Evolutionary conservation across 2,888 invertebrate species (phyloP), one percentile per base, ranked within the genome.

Genomic region (Mesochorus sp.): DNA sequence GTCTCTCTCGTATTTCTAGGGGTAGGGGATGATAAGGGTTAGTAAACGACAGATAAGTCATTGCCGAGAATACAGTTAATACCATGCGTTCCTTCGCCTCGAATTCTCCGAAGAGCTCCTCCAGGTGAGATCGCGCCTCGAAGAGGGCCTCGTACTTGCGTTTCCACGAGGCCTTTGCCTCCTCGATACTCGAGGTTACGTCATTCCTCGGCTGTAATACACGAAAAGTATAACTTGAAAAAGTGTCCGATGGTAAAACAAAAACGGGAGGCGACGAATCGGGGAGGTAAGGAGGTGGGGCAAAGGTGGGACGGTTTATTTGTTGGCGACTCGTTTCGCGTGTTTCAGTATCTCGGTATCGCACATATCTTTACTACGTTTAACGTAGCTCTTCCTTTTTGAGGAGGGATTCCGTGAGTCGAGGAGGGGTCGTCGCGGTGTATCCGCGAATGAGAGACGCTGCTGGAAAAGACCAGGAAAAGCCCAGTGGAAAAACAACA

Each of bases 111-210:
- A 87, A 37, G 70, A 86, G 74, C 72, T 82, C 85, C 10, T 84
- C 82, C 47, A 88, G 72, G 68, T 87, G 86, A 12, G 61, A 55
- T 74, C 85, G 87, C 47, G 87, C 80, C 34, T 84, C 80, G 8
- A 31, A 57, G 59, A 89, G 80, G 39, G 75, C 81, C 51, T 85
- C 81, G 34, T 83, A 84, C 49, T 88, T 85, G 51, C 84, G 84
- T 74, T 86, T 85, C 82, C 84, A 82, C 26, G 85, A 82, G 26
- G 80, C 68, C 68, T 84, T 85, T 34, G 85, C 84, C 53, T 84
- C 86, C 14, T 67, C 81, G 21, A 88, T 78, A 51, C 81, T 85
- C 28, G 75, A 76, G 31, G n/a, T n/a, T n/a, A 77, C 47, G 67
- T 70, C 17, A 68, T 31, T 71, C n/a, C n/a, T n/a, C 6, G 74